These are phyloP conservation scores for Caenorhabditis sp. DNA, from an alignment of 2,888 invertebrate species.

Conservation along the genomic window DNA sequence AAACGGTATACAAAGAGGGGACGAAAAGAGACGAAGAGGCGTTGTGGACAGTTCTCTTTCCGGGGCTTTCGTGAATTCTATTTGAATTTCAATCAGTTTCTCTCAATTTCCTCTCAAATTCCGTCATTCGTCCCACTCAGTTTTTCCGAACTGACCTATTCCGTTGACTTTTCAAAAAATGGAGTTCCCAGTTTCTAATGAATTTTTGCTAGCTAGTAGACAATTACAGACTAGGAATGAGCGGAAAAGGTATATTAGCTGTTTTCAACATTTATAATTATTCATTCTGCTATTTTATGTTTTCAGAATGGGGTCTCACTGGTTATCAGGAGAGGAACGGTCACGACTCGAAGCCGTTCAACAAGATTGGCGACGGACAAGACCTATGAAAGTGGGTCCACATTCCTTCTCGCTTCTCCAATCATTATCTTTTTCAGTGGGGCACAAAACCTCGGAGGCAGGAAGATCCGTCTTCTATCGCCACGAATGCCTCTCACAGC, in stretches of 20 bases:
- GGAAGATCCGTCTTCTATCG: constrained; percentile 20
- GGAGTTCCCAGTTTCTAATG: constrained; percentile 57
- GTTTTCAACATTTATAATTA: neutral
- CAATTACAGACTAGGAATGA: constrained; percentile 54
- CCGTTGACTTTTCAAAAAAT: constrained; percentile 23
- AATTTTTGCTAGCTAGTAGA: constrained; percentile 43
- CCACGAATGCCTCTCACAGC: too few relatives aligned
- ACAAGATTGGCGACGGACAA: constrained; percentile 75
- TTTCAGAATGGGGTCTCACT: constrained; percentile 65
- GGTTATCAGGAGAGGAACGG: constrained; percentile 75
- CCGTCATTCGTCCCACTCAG: neutral
- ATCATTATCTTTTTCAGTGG: constrained; percentile 38
- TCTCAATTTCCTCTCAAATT: neutral
- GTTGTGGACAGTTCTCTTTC: constrained; percentile 19
- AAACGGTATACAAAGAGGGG: constrained; percentile 12
- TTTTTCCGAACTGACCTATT: neutral
- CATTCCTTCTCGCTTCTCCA: too few relatives aligned
- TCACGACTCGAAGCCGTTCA: constrained; percentile 77
- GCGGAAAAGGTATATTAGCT: constrained; percentile 31
- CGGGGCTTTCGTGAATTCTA: constrained; percentile 14
- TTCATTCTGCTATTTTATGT: neutral
- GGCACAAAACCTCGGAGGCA: constrained; percentile 24
- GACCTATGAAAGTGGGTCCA: constrained; percentile 67
- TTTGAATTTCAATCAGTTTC: constrained; percentile 41
- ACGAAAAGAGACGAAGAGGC: constrained; percentile 21